Evolutionary conservation across 1,140 invertebrate species (phyloP), one percentile per base, ranked within the genome.

Genomic region (Coenobita brevimanus): DNA sequence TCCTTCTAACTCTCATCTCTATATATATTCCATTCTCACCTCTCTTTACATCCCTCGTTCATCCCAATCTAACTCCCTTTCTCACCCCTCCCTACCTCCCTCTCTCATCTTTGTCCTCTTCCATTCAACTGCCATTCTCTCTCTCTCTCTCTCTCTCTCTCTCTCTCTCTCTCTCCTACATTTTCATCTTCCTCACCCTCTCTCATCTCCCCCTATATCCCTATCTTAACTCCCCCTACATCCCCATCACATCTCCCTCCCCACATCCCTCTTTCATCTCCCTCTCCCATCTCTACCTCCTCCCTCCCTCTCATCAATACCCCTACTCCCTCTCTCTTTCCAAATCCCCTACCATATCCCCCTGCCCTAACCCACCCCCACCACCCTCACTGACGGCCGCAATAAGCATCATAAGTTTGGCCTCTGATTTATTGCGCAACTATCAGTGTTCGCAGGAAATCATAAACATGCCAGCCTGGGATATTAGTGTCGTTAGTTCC

Each of bases 401-500:
- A 86, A 86, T 86, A 86, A 86, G 83, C 75, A 86, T 86, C 83
- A 79, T 86, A 86, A 86, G 83, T 86, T 79, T 79, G 75, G 73
- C 38, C 64, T 8, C 38, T 86, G 83, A 86, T 86, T 86, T 86
- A 86, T 86, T 79, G 75, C 75, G 64, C 73, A 86, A 86, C 83
- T 86, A 86, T 86, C 83, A 86, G 83, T 86, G 83, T 86, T 86
- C 83, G 60, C 83, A 79, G 83, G 83, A 86, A 86, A 86, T 86
- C 83, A 86, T 86, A 86, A 86, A 86, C 83, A 86, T 86, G 83
- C 83, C 83, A 79, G 57, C 27, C 83, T 27, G 50, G 83, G 83
- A 86, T 86, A 86, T 86, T 86, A 86, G 83, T 86, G 83, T 86
- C 83, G 83, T 86, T 86, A 86, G 75, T 86, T 86, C 38, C 83